These are phyloP conservation scores for Girardinus metallicus DNA, from an alignment of 2,797 vertebrate genomes.

Conservation along the genomic window DNA sequence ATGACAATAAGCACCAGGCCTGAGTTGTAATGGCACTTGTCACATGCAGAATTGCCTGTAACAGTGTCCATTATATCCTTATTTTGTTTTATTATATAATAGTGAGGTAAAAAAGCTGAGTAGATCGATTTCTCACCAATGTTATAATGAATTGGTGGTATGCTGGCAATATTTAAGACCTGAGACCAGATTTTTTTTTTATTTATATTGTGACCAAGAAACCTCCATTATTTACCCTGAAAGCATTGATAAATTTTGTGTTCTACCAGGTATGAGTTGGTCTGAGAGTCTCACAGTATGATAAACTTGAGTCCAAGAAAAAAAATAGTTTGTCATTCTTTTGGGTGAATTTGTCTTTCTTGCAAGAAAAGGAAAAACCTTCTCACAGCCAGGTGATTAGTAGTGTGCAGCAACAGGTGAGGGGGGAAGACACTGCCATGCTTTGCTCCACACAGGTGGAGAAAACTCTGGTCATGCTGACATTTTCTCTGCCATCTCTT, in stretches of 20 bases:
- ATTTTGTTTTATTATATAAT: slow-evolving; percentile 12
- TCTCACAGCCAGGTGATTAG: not conserved
- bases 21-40: slow-evolving; percentile 40
- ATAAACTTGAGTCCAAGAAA: not conserved
- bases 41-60: slow-evolving; percentile 51
- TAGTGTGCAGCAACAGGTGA: not conserved
- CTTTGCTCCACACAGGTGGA: not conserved
- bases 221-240: not conserved
- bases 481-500: not conserved
- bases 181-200: not conserved
- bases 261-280: not conserved
- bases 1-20: slow-evolving; percentile 64
- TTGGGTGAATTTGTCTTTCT: not conserved
- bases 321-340: not conserved
- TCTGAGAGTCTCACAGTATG: not conserved
- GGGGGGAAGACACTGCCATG: not conserved
- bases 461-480: not conserved
- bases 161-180: not conserved
- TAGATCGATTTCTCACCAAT: not conserved
- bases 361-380: not conserved
- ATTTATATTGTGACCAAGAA: not conserved
- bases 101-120: slow-evolving; percentile 8
- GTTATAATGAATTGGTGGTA: not conserved
- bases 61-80: slow-evolving; percentile 34
- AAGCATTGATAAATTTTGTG: not conserved